Base-by-base conservation (phyloP, 2,888 invertebrate species). In the Girardia tigrina region DNA sequence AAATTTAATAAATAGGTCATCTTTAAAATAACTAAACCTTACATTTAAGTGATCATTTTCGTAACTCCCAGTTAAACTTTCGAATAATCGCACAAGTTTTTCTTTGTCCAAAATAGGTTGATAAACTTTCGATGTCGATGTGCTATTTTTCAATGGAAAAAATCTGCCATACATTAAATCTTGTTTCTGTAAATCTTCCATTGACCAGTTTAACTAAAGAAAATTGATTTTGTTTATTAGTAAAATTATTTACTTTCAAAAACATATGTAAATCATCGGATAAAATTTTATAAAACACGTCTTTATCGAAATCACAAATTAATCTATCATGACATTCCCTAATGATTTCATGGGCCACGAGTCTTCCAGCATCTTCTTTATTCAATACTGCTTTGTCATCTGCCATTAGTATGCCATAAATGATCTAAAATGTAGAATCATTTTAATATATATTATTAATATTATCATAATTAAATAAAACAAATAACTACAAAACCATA, bases 311-410 rank as follows among this genome's bases (percentile, higher is more conserved):
- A 4, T 75, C 72, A 74, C 80, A 79, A 23, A 82, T 80, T 26
- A 84, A 81, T 23, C 84, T 78, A 75, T 84, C 84, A 74, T 83
- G 83, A 79, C 84, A 84, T 16, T 84, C 82, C 23, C 84, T 77
- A 0, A 82, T 82, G 16, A 81, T 82, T 76, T 84, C 84, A 77
- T 84, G 84, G 1, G 82, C 82, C 78, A 83, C 82, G 75, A 84
- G 78, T 79, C 82, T 81, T 2, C 82, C 82, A 75, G 81, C 81
- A 76, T 81, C 80, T 56, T 83, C 83, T 72, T 80, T 81, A 56
- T 81, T 82, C 0, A 82, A 81, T 26, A 83, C 80, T 16, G 82
- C 82, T 0, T 79, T 79, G 16, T 82, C 80, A 69, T 82, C 81
- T 0, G 83, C 83, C 76, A 83, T 82, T 29, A 83, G 77, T 75